A percentile compares a stretch with the other conserved stretches of the same genome.
Evolutionary conservation across 2,888 invertebrate genomes (phyloP).

Genomic region (Iphiclides podalirius): DNA sequence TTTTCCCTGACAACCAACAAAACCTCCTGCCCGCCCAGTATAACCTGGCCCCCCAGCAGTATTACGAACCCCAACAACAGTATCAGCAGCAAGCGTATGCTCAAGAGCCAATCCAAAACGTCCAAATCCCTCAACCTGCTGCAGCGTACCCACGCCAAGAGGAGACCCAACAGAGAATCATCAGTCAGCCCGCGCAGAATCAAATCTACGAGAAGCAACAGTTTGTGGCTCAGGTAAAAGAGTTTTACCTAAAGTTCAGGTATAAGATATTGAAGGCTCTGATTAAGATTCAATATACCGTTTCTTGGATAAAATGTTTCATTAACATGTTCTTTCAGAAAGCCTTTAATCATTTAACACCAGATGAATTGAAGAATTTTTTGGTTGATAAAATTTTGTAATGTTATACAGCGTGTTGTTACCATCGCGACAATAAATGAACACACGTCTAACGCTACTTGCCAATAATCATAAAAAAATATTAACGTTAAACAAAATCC

Average conservation of each 20-base stretch:
- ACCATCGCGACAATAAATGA: no score
- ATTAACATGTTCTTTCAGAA: no score
- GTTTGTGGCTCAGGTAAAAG: conserved; percentile 26
- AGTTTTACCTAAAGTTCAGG: neutral
- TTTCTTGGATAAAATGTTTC: no score
- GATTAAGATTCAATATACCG: no score
- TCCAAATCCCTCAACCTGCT: conserved; percentile 24
- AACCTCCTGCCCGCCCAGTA: conserved; percentile 21
- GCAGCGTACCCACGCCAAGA: conserved; percentile 26
- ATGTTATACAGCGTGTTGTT: no score
- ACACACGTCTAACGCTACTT: no score
- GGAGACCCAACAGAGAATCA: conserved; percentile 20
- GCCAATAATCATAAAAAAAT: no score
- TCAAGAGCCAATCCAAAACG: conserved; percentile 25
- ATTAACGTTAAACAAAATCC: no score
- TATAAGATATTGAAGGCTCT: no score
- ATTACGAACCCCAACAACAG: conserved; percentile 6
- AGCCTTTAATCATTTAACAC: no score
- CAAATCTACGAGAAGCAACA: conserved; percentile 33
- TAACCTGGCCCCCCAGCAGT: conserved; percentile 24
- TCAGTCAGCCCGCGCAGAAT: conserved; percentile 28
- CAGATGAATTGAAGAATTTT: no score
- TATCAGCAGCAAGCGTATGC: conserved; percentile 23
- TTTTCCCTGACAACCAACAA: conserved; percentile 13
- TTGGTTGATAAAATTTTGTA: no score